phyloP scores from a whole-genome alignment of 2,888 invertebrate genomes.

The Hirudinaria manillensis region DNA sequence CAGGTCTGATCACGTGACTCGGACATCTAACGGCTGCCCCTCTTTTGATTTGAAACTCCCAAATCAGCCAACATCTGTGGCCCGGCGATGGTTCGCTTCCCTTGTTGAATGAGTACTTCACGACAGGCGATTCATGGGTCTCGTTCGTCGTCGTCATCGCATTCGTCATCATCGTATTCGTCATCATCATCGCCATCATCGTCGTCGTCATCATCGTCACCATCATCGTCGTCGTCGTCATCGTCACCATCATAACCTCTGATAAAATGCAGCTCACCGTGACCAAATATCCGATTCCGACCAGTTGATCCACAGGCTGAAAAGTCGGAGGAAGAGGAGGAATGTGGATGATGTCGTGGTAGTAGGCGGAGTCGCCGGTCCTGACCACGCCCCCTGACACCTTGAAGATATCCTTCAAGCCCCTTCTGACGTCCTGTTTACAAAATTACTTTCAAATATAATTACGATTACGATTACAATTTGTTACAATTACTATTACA shows the following conservation, averaged over 20 bases:
- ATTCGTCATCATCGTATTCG: slow-evolving; percentile 21
- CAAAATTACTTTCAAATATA: neutral
- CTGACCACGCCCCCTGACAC: slow-evolving; percentile 41
- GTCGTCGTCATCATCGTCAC: slow-evolving; percentile 24
- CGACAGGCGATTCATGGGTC: neutral
- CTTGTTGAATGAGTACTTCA: no score
- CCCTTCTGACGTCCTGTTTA: neutral
- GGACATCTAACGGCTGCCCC: no score
- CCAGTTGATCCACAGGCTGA: neutral
- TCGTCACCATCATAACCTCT: neutral
- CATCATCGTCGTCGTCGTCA: slow-evolving; percentile 7
- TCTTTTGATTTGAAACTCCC: no score
- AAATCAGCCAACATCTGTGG: no score
- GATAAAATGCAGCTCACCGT: neutral
- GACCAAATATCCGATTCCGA: neutral
- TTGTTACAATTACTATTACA: neutral
- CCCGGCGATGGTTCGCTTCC: no score
- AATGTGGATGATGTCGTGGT: slow-evolving; percentile 44
- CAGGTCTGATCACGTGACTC: no score
- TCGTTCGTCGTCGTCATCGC: slow-evolving; percentile 17
- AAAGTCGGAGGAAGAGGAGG: slow-evolving; percentile 42
- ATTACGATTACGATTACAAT: no score
- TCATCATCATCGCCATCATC: slow-evolving; percentile 29
- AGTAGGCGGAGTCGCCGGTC: slow-evolving; percentile 40
- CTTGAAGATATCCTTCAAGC: slow-evolving; percentile 40